Percentiles rank a stretch among this genome's conserved stretches.
phyloP scores from a whole-genome alignment of 2,113 vertebrate species.

The Lichenostomus cassidix region DNA sequence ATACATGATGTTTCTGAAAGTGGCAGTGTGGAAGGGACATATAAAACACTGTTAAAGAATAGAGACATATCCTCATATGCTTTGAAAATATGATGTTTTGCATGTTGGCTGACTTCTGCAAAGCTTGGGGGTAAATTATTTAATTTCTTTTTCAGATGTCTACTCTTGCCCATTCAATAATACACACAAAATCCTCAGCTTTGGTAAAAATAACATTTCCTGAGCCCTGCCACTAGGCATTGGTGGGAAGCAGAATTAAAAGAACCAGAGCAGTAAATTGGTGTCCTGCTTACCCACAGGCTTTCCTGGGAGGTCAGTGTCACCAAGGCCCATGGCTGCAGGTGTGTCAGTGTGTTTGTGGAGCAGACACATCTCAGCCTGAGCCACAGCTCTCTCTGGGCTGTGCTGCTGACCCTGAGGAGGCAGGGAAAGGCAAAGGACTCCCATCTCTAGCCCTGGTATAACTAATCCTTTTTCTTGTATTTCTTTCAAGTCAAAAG shows the following conservation, averaged over 20 bases:
- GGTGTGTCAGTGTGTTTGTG: background rate
- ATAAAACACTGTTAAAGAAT: background rate
- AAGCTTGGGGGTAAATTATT: background rate
- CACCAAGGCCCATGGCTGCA: accelerated
- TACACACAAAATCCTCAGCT: background rate
- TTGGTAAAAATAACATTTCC: background rate
- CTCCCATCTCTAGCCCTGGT: background rate
- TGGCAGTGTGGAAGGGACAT: background rate
- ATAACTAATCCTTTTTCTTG: background rate
- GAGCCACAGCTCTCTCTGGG: background rate
- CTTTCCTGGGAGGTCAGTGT: background rate
- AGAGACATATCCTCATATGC: background rate
- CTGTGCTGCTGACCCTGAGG: background rate
- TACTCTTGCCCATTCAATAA: background rate
- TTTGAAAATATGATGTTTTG: background rate
- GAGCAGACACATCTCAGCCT: background rate
- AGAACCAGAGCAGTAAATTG: background rate
- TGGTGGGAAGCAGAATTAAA: background rate
- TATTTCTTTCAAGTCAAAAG: background rate
- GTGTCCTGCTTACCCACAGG: background rate
- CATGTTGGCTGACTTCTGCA: background rate
- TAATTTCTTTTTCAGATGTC: background rate
- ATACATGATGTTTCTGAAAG: background rate
- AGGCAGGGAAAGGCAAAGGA: background rate
- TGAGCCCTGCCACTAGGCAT: background rate